phyloP scores from a whole-genome alignment of 23 tunicate genomes.

The Ciona savignyi region DNA sequence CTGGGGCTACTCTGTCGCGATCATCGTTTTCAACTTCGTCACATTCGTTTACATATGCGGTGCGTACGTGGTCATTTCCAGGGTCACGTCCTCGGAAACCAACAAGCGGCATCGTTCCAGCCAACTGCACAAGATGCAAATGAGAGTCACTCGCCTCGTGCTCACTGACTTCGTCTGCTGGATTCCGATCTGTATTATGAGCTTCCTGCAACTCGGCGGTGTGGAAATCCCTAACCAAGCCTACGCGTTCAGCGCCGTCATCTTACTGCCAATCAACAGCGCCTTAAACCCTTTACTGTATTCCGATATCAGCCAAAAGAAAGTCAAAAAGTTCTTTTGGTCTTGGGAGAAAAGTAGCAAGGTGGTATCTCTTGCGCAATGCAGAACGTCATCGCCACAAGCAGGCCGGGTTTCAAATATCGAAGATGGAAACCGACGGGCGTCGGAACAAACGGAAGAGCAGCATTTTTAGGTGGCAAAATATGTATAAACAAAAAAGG shows the following conservation, averaged over 20 bases:
- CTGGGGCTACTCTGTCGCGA: conserved; percentile 64
- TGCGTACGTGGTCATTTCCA: conserved; percentile 45
- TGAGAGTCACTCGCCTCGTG: conserved; percentile 40
- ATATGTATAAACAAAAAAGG: no score
- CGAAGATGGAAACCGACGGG: not conserved
- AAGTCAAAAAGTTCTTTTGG: not conserved
- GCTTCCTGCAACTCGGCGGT: conserved; percentile 51
- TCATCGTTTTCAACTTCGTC: conserved; percentile 60
- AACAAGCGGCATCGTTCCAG: conserved; percentile 15
- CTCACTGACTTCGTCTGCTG: conserved; percentile 69
- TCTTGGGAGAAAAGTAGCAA: not conserved
- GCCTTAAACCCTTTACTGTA: conserved; percentile 71
- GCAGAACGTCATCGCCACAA: not conserved
- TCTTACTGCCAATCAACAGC: conserved; percentile 78
- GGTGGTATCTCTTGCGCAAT: not conserved
- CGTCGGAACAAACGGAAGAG: not conserved
- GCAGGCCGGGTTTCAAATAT: not conserved
- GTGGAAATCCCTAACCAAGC: conserved; percentile 16
- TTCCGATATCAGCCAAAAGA: conserved; percentile 23
- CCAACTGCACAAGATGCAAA: conserved; percentile 33
- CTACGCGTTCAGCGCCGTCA: conserved; percentile 62
- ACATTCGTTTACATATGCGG: conserved; percentile 52
- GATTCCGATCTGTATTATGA: conserved; percentile 67
- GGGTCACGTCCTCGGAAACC: not conserved
- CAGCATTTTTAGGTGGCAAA: not conserved